Evolutionary conservation across 2,113 vertebrate species (phyloP), one percentile per base, ranked within the genome.

Genomic region (Rhodinocichla rosea): DNA sequence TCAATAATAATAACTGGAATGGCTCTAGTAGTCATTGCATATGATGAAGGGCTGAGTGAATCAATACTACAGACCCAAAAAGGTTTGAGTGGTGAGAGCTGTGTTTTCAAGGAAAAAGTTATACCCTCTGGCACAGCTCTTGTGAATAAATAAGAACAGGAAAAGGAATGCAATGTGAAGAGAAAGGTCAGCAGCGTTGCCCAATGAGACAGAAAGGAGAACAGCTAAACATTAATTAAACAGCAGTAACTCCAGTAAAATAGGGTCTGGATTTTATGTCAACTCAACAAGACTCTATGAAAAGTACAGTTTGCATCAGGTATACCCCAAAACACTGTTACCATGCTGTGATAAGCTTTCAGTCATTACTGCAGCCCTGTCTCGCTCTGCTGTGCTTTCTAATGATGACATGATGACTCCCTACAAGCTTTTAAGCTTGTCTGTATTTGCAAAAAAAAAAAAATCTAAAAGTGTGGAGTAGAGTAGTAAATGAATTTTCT

Each of bases 1-100:
- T 92, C 90, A 95, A 86, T 86, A 93, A 65, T 39, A 95, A 55
- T 83, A 96, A 93, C 60, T 68, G 55, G 86, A 89, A 86, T 56
- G 64, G 83, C 68, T 91, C 56, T 40, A 83, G 76, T 39, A 81
- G 68, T 64, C 73, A 70, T 53, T 81, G 86, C 81, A 78, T 67
- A 92, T 60, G 64, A 90, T 71, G 68, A 83, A 88, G 59, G 47
- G 63, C 32, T 83, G 60, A 89, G 81, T n/a, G 44, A 94, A 97
- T 92, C 94, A 90, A 86, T 94, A 94, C 67, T 19, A 94, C 37
- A 76, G 45, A 56, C 49, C 32, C 3, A 3, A 55, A 77, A 83
- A 70, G 67, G 35, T 77, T 85, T 86, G 45, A 50, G 45, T 76
- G 42, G 26, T 37, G 64, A 81, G 27, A 83, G 37, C 19, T 67